These are phyloP conservation scores for Steinernema scapterisci DNA, from an alignment of 2,888 invertebrate species.

Conservation along the genomic window DNA sequence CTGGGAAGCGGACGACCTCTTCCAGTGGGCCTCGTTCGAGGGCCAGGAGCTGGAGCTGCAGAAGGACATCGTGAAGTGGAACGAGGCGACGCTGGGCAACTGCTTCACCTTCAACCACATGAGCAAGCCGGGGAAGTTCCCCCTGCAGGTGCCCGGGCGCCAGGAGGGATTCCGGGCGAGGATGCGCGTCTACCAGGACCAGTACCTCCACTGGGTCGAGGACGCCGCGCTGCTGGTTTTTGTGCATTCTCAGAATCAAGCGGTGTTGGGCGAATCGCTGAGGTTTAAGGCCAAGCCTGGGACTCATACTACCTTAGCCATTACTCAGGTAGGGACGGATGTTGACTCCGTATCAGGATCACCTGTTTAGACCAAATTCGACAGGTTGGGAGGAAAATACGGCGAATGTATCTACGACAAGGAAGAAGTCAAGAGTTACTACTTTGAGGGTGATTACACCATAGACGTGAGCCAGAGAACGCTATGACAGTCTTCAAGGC, in stretches of 20 bases:
- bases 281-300: conserved; percentile 38
- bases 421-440: conserved; percentile 41
- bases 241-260: conserved; percentile 27
- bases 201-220: conserved; percentile 44
- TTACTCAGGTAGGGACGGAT: no score
- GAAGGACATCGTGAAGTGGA: conserved; percentile 33
- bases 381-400: conserved; percentile 38
- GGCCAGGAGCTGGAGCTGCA: conserved; percentile 35
- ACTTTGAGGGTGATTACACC: conserved; percentile 43
- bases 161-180: conserved; percentile 39
- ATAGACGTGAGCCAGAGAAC: conserved; percentile 40
- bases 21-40: conserved; percentile 43
- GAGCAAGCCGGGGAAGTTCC: conserved; percentile 34
- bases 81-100: conserved; percentile 44
- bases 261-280: conserved; percentile 39
- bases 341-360: no score
- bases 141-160: conserved; percentile 37
- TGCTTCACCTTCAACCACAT: conserved; percentile 48
- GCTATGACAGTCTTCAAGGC: not conserved
- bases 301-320: conserved; percentile 31
- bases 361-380: conserved; percentile 33
- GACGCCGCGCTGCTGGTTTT: conserved; percentile 37
- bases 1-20: conserved; percentile 40
- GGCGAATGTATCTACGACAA: conserved; percentile 40
- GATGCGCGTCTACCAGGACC: conserved; percentile 38